Evolutionary conservation across 2,888 invertebrate species (phyloP).

Genomic region (Leucania comma): DNA sequence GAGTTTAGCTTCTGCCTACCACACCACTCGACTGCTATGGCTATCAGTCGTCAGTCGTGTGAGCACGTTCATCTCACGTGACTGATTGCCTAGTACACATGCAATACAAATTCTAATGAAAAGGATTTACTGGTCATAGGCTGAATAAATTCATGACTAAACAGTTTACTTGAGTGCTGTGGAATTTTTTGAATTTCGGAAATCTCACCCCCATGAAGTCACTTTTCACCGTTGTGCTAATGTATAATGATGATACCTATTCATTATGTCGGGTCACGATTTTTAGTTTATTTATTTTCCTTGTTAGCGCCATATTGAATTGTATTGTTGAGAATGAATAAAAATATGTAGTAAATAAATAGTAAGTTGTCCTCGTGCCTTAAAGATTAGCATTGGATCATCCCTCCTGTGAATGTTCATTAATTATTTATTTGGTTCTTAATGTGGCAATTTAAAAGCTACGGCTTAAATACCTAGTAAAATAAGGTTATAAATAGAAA

Average conservation of each 20-base stretch:
- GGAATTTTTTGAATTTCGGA: neutral
- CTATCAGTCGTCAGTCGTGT: conserved; percentile 18
- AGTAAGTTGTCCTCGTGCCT: conserved; percentile 4
- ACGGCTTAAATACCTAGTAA: too few species aligned
- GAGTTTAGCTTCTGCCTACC: conserved; percentile 10
- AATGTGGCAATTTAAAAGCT: neutral
- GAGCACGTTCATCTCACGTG: conserved; percentile 40
- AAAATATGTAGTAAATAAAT: conserved; percentile 12
- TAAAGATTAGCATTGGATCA: neutral
- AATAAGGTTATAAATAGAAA: too few species aligned
- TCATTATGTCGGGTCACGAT: neutral
- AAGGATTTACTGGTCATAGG: conserved; percentile 9
- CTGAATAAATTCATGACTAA: conserved; percentile 29
- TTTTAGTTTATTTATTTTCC: conserved; percentile 23
- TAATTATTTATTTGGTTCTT: neutral
- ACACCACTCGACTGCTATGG: neutral
- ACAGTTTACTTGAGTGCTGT: conserved; percentile 6
- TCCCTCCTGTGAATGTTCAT: neutral
- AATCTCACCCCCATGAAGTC: neutral
- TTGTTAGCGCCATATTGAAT: conserved; percentile 2
- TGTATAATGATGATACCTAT: conserved; percentile 5
- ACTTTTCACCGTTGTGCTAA: conserved; percentile 14
- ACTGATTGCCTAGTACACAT: conserved; percentile 1
- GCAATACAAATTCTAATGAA: conserved; percentile 1
- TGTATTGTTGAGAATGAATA: conserved; percentile 9